Evolutionary conservation across 2,113 vertebrate species (phyloP), one percentile per base, ranked within the genome.

Genomic region (Carettochelys insculpta): DNA sequence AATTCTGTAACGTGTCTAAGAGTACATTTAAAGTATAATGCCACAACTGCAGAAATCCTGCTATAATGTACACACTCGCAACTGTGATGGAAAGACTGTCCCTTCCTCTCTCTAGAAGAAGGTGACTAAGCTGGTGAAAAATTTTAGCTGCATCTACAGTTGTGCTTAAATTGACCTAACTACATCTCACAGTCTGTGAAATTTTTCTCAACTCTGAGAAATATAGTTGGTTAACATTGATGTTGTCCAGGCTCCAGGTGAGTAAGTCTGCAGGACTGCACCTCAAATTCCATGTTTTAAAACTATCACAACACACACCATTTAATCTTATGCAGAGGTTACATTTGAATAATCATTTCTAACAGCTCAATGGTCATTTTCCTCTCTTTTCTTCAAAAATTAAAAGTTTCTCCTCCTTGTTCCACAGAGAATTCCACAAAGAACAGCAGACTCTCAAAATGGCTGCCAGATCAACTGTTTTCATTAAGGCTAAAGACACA

Each of bases 381-480:
- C 58, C 92, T 90, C 34, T 9, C 77, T 79, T 45, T 73, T 92
- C 83, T 79, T 93, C 50, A 80, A 91, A 95, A 88, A 8, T 54
- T 52, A 90, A 58, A 61, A 85, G 51, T 17, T 73, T 88, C 48
- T 94, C 14, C 61, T 86, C 81, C 80, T 61, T 61, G 56, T 61
- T 61, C 29, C 34, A 61, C 56, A 61, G 31, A 53, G 47, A 94
- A 88, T 3, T 6, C 56, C 50, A 53, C 27, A 13, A 25, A 85
- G 79, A 0, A 92, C 12, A 73, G 83, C 50, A 81, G 6, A 78
- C 25, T 82, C 45, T n/a, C 48, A 71, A 86, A 93, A 51, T 3
- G 61, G 38, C 61, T 22, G 77, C 24, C 8, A n/a, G 80, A 24
- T 86, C 52, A 88, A 56, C 6, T 48, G 48, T 51, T 80, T 77